Percentiles rank a stretch among this genome's conserved stretches.
phyloP scores from a whole-genome alignment of 1,140 invertebrate genomes.

The Drosophila insularis region DNA sequence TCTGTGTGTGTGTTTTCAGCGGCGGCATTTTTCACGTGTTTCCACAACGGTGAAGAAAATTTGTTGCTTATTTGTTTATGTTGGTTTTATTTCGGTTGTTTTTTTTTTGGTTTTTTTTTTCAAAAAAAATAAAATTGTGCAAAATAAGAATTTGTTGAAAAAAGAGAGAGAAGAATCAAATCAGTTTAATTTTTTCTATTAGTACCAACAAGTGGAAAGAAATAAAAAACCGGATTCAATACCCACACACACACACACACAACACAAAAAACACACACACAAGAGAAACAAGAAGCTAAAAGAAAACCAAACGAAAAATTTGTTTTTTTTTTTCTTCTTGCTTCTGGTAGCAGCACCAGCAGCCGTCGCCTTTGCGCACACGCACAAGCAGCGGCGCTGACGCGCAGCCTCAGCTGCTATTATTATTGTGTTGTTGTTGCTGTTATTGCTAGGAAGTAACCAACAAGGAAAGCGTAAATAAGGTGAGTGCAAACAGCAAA shows the following conservation, averaged over 20 bases:
- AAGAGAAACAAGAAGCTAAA: constrained; percentile 8
- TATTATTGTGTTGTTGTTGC: neutral
- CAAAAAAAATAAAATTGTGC: neutral
- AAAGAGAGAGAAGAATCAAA: constrained; percentile 27
- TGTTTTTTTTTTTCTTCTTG: constrained; percentile 5
- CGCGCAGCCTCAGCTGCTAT: constrained; percentile 3
- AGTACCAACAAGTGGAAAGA: constrained; percentile 69
- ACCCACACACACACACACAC: constrained; percentile 43
- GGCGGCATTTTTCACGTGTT: constrained; percentile 21
- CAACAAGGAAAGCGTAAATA: neutral
- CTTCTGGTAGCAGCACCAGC: constrained; percentile 42
- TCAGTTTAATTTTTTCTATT: constrained; percentile 40
- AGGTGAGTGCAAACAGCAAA: neutral
- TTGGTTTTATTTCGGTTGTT: neutral
- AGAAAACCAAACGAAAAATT: constrained; percentile 10
- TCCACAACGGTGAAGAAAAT: neutral
- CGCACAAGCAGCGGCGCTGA: constrained; percentile 6
- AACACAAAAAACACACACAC: constrained; percentile 32
- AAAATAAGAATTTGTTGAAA: constrained; percentile 17
- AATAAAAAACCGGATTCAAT: constrained; percentile 75
- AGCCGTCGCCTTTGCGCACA: constrained; percentile 7
- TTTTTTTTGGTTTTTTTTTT: neutral
- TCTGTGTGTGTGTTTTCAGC: neutral
- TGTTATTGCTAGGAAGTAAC: neutral
- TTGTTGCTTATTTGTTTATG: constrained; percentile 2